Evolutionary conservation across 2,113 vertebrate genomes (phyloP), one percentile per base, ranked within the genome.

Genomic region (Cinclus cinclus): DNA sequence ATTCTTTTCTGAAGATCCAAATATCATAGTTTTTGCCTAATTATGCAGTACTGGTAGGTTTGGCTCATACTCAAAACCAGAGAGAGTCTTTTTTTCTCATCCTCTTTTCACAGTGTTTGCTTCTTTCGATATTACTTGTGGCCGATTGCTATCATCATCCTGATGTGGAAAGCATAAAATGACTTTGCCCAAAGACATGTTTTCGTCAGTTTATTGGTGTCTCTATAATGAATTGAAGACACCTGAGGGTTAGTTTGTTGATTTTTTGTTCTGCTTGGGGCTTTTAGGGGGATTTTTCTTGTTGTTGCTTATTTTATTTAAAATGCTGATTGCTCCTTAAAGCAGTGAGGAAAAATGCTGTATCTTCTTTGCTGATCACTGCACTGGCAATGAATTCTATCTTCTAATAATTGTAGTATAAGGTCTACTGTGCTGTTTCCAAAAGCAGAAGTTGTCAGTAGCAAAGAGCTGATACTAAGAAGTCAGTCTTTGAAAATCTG

Each of bases 121-220:
- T 87, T 15, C 60, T 89, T 88, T 91, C 79, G 50, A 3, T 47
- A 79, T 71, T 39, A 83, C 65, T 70, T 42, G 41, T 41, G 60
- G 56, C 47, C 89, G 90, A 10, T 20, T 89, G 56, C 42, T 83
- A 19, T 90, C 44, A 64, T 69, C 2, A 0, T 37, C 71, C 73
- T 24, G 1, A 52, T 58, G n/a, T 73, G 23, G 50, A 79, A 82
- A 95, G 55, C 83, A 88, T 15, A 46, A 91, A 93, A 47, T 31
- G 6, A 56, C 74, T 95, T 96, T 95, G 35, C 77, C 96, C 79
- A 88, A 93, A 91, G 95, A 92, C 69, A 58, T 1, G 0, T 59
- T 74, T 92, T 93, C 87, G 65, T 83, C 73, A 74, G 50, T 83
- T 91, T 78, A 82, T 20, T 90, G 63, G 94, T 41, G 53, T 67